A percentile compares a stretch with the other conserved stretches of the same genome.
phyloP scores from a whole-genome alignment of 2,797 vertebrate genomes.

The Todus mexicanus region DNA sequence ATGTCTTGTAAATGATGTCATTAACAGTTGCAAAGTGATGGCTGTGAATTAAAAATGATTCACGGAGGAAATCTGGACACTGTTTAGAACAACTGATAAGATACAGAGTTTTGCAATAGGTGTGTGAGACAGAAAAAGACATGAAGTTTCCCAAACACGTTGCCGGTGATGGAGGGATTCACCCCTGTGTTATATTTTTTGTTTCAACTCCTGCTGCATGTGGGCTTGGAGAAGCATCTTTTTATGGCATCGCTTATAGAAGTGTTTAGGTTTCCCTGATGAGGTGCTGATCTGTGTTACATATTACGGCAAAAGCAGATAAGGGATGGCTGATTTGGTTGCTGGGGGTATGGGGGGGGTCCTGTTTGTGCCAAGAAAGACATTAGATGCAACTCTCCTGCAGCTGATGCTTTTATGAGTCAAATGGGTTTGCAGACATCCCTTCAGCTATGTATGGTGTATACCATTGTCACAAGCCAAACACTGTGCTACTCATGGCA shows the following conservation, averaged over 20 bases:
- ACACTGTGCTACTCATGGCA: not conserved
- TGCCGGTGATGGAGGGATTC: not conserved
- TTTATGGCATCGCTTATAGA: not conserved
- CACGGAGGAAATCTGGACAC: not conserved
- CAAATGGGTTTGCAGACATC: not conserved
- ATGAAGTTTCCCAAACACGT: not conserved
- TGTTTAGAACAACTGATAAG: not conserved
- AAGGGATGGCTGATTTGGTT: not conserved
- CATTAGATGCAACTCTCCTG: not conserved
- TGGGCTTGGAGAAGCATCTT: not conserved
- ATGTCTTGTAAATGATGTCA: not conserved
- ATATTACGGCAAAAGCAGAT: not conserved
- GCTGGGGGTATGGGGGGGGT: not conserved
- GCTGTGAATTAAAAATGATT: not conserved
- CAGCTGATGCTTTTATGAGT: not conserved
- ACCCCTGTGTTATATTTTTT: not conserved
- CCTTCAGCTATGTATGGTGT: not conserved
- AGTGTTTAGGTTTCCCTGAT: not conserved
- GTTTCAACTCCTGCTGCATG: not conserved
- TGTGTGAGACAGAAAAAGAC: not conserved
- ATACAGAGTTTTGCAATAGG: not conserved
- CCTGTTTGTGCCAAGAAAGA: conserved; percentile 2
- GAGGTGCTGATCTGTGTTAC: not conserved
- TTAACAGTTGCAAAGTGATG: not conserved
- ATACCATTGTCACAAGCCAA: not conserved